Conservation (phyloP, 2,888 invertebrate species). For the Sialis lutaria region DNA sequence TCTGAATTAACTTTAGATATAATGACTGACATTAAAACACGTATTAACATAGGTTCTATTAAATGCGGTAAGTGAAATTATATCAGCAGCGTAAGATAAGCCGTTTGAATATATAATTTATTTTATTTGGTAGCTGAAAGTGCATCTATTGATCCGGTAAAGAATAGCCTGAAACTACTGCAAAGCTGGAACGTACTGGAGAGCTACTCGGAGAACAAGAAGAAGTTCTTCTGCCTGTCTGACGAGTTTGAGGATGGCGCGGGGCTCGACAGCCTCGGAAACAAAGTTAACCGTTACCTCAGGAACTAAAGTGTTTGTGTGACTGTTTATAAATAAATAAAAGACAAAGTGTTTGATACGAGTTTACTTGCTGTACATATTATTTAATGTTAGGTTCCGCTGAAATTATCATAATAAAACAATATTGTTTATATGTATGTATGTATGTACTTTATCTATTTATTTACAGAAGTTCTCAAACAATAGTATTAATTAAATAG, state of each 20-base stretch:
- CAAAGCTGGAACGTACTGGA: conserved; percentile 70
- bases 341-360: not conserved
- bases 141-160: conserved; percentile 69
- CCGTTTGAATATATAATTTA: conserved; percentile 10
- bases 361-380: not conserved
- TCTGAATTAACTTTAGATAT: conserved; percentile 47
- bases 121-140: conserved; percentile 55
- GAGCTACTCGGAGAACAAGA: conserved; percentile 22
- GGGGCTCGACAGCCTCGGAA: not conserved
- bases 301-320: not conserved
- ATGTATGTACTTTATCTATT: too few species aligned
- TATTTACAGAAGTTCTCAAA: too few species aligned
- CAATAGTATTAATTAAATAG: too few species aligned
- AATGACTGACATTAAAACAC: conserved; percentile 43
- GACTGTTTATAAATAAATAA: not conserved
- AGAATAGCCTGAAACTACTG: conserved; percentile 65
- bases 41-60: conserved; percentile 37
- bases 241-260: conserved; percentile 20
- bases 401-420: too few species aligned
- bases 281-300: not conserved
- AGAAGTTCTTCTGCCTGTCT: conserved; percentile 21
- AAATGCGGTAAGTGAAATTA: conserved; percentile 37
- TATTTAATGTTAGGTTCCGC: not conserved
- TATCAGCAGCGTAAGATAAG: conserved; percentile 1
- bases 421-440: too few species aligned